Evolutionary conservation across 2,113 vertebrate species (phyloP), one percentile per base, ranked within the genome.

Genomic region (Aptenodytes forsteri): DNA sequence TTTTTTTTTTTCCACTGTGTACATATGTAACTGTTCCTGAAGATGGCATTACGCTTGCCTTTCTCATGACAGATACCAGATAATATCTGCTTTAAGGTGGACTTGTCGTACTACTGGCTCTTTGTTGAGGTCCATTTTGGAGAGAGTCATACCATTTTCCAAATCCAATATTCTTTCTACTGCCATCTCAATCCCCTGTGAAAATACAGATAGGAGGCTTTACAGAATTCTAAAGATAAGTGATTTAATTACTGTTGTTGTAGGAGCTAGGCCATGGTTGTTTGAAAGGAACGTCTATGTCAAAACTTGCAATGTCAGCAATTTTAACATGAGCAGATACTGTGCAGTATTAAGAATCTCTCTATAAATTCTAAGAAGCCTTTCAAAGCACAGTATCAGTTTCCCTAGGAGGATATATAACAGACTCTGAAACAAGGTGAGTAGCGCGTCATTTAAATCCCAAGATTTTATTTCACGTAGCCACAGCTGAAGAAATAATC

Each of bases 321-420:
- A 13, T 50, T 42, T 14, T 5, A 50, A n/a, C 49, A 15, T 1
- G 11, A 5, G 7, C 9, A 11, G 23, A 4, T 14, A 3, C n/a
- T 52, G 19, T 10, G 30, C 29, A 34, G 12, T 30, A 13, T 50
- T 77, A 44, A 67, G 26, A 59, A 36, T 36, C 32, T 69, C 21
- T 26, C 46, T 49, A 13, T 12, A 47, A 32, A 38, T 32, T 34
- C 8, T 10, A 34, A 32, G 54, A 32, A 69, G 42, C n/a, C 17
- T 10, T 69, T 34, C 18, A 20, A 70, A 70, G 65, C 17, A 32
- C 34, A 30, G 42, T 20, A 16, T 26, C 7, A 5, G 22, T 69
- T 59, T 69, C 13, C 7, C 17, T 26, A 32, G 83, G 40, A 73
- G 58, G 13, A 26, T 47, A 8, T n/a, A 15, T 52, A 32, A 44